Conservation (phyloP, 1,140 invertebrate genomes). For the Diachasmimorpha longicaudata region DNA sequence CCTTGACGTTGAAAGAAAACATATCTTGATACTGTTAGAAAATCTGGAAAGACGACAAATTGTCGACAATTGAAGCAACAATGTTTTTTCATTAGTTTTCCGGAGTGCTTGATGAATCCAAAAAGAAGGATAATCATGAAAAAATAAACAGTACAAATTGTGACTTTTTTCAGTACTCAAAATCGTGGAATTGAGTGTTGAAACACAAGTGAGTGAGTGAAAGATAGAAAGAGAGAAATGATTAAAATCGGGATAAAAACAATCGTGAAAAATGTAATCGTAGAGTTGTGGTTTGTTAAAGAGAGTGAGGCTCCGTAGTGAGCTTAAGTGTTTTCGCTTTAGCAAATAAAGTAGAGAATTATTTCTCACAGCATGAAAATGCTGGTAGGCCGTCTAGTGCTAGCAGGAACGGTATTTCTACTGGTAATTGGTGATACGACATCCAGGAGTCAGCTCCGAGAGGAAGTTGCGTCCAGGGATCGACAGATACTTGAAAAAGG, state of each 20-base stretch:
- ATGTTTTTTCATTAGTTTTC: too few relatives aligned
- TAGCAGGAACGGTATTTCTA: conserved; percentile 13
- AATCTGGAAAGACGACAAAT: neutral
- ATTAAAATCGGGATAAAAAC: conserved; percentile 13
- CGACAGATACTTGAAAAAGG: conserved; percentile 37
- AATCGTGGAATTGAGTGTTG: too few relatives aligned
- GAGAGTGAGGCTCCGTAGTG: neutral
- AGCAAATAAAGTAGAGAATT: neutral
- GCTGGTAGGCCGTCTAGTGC: conserved; percentile 20
- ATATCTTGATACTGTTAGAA: neutral
- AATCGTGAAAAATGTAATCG: neutral
- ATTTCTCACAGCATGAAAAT: conserved; percentile 18
- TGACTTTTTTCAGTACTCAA: too few relatives aligned
- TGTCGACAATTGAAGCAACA: neutral
- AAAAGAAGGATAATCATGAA: too few relatives aligned
- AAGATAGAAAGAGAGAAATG: neutral
- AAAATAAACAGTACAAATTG: too few relatives aligned
- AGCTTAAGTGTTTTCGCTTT: neutral
- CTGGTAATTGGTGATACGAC: conserved; percentile 29
- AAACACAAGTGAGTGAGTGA: neutral
- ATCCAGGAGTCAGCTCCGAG: conserved; percentile 34
- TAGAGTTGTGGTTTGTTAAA: neutral
- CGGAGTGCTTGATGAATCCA: too few relatives aligned
- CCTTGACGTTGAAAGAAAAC: neutral
- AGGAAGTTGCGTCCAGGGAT: conserved; percentile 30